Evolutionary conservation across 1,140 invertebrate species (phyloP).

Genomic region (Aphidius ervi): DNA sequence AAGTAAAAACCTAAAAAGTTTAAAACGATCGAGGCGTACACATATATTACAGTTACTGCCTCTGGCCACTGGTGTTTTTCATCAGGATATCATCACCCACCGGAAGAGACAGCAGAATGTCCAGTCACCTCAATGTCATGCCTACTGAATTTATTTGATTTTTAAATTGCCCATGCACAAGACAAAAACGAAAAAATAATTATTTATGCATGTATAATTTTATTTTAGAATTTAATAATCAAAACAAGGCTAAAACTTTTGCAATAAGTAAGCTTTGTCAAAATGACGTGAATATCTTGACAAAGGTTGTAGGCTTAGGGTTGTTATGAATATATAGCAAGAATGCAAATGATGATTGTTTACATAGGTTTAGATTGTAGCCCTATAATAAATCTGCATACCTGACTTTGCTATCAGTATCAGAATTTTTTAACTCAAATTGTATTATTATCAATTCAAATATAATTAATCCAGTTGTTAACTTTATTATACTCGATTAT

Average conservation of each 20-base stretch:
- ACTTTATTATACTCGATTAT: too few species aligned
- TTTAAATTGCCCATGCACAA: background rate
- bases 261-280: too few species aligned
- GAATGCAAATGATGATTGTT: conserved; percentile 39
- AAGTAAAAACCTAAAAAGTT: conserved; percentile 25
- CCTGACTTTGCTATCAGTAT: conserved; percentile 15
- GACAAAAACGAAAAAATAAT: too few species aligned
- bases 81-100: background rate
- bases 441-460: conserved; percentile 3
- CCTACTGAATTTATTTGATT: background rate
- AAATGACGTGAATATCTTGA: too few species aligned
- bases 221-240: too few species aligned
- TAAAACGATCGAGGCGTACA: conserved; percentile 24
- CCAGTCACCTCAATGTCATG: conserved; percentile 26
- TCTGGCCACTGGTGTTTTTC: background rate
- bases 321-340: conserved; percentile 42
- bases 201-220: too few species aligned
- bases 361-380: conserved; percentile 33
- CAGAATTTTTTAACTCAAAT: conserved; percentile 1
- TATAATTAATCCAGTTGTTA: background rate
- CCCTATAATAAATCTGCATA: conserved; percentile 34
- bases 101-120: conserved; percentile 26
- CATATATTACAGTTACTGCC: too few species aligned
- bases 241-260: too few species aligned
- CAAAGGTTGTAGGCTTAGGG: conserved; percentile 31